Evolutionary conservation across 2,888 invertebrate species (phyloP), one percentile per base, ranked within the genome.

Genomic region (Mechanitis messenoides): DNA sequence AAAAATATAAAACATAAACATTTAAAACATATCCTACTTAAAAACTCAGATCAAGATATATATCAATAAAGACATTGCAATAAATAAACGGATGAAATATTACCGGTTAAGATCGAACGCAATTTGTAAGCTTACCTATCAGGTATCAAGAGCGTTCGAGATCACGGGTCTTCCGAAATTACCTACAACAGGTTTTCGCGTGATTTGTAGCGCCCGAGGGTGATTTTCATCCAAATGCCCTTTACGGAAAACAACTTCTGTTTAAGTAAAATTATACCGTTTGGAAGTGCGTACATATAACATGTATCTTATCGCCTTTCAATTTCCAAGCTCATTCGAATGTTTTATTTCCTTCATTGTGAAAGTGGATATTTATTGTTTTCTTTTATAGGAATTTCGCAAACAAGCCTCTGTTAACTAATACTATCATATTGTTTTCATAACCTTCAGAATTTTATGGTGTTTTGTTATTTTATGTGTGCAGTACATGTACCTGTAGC

Each of bases 181-280:
- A 85, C 84, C 82, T 81, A 87, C 88, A 87, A 84, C 85, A 86
- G 86, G 86, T 87, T 87, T 85, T 87, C 84, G 84, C 80, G 78
- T 88, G 89, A 89, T 88, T 88, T 88, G 89, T 87, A 75, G 81
- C 69, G 77, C 88, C 87, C 87, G 62, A 70, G 85, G 87, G 88
- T 81, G 72, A 76, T 79, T 78, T 83, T 84, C 86, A 85, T 83
- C 85, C 84, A 75, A 81, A 85, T 81, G 77, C 77, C 80, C 78
- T 79, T 75, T 79, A 74, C 68, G 70, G 70, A 77, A 78, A 84
- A 85, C 83, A 84, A 85, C 81, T 80, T 80, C 80, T 78, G 77
- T 83, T 84, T 82, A 83, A 78, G 76, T 77, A 77, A 84, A 85
- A 84, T 83, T 81, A 79, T 82, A 80, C 76, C 58, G 33, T 58